A percentile compares a stretch with the other conserved stretches of the same genome.
Conservation (phyloP, 2,888 invertebrate genomes). For the Orchesellides sinensis region DNA sequence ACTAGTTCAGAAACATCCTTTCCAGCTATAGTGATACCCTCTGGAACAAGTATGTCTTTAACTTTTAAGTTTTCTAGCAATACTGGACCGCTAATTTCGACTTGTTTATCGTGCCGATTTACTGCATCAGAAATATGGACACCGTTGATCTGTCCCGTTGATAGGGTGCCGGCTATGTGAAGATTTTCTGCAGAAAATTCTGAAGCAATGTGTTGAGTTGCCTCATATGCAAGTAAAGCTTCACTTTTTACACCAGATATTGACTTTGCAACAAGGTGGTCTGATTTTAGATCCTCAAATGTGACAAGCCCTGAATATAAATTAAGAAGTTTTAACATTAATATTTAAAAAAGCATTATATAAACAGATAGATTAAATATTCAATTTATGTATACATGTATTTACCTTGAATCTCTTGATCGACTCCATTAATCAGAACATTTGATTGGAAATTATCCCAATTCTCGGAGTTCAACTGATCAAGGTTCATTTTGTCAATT, state of each 20-base stretch:
- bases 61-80: conserved; percentile 53
- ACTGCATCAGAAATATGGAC: conserved; percentile 39
- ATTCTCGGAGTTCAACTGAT: conserved; percentile 28
- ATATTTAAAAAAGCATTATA: neutral
- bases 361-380: neutral
- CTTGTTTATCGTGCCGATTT: conserved; percentile 24
- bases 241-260: conserved; percentile 57
- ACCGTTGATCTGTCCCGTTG: conserved; percentile 33
- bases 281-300: conserved; percentile 34
- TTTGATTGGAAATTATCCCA: conserved; percentile 66
- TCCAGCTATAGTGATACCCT: conserved; percentile 33
- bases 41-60: conserved; percentile 42
- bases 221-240: conserved; percentile 34
- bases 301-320: conserved; percentile 23
- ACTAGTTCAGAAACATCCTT: conserved; percentile 59
- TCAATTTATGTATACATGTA: neutral
- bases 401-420: conserved; percentile 67
- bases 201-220: conserved; percentile 42
- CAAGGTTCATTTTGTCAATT: conserved; percentile 17
- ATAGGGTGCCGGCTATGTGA: conserved; percentile 2
- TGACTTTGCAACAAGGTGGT: conserved; percentile 26
- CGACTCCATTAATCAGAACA: conserved; percentile 53
- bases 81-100: conserved; percentile 56
- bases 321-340: too few relatives aligned
- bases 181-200: conserved; percentile 20